phyloP scores from a whole-genome alignment of 2,888 invertebrate genomes.

The Volucella inflata region DNA sequence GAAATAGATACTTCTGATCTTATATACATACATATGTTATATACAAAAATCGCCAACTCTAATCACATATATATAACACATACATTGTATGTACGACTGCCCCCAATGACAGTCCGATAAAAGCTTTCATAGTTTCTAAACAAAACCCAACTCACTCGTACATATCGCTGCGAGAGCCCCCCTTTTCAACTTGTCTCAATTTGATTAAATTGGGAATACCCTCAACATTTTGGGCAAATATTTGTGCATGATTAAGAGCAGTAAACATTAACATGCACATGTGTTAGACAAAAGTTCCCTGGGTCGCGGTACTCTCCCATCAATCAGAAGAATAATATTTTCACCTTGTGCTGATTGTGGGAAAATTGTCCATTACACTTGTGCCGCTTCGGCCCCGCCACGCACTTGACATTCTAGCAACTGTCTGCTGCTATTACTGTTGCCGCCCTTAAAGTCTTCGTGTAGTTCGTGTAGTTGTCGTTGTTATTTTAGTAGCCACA shows the following conservation, averaged over 20 bases:
- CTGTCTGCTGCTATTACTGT: constrained; percentile 20
- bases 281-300: constrained; percentile 33
- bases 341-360: constrained; percentile 50
- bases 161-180: background rate
- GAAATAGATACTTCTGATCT: no score
- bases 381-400: constrained; percentile 51
- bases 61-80: no score
- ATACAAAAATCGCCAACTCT: no score
- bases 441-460: background rate
- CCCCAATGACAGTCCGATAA: constrained; percentile 57
- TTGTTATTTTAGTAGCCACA: constrained; percentile 56
- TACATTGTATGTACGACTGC: no score
- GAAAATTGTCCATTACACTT: constrained; percentile 68
- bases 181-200: constrained; percentile 5
- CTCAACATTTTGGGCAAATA: constrained; percentile 71
- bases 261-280: constrained; percentile 43
- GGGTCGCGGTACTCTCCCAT: constrained; percentile 45
- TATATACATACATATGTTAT: no score
- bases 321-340: constrained; percentile 69
- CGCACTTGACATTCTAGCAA: constrained; percentile 67
- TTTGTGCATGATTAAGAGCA: constrained; percentile 72
- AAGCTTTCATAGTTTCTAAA: constrained; percentile 62
- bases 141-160: constrained; percentile 42
- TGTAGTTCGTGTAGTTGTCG: background rate
- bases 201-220: constrained; percentile 60